These are phyloP conservation scores for Triplophysa bombifrons DNA, from an alignment of 2,797 vertebrate genomes.

Conservation along the genomic window DNA sequence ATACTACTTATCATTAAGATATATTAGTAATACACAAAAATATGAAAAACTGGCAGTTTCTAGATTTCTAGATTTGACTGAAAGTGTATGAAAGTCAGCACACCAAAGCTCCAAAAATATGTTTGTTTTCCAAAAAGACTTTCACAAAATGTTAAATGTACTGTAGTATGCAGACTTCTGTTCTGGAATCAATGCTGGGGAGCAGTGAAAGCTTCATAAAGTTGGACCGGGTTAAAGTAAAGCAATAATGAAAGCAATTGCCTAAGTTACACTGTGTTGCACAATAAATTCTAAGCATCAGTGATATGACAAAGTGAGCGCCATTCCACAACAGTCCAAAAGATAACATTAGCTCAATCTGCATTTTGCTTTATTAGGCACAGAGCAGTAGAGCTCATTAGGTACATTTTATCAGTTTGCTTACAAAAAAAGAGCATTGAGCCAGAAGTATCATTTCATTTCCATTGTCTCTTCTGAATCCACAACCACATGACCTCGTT, in stretches of 20 bases:
- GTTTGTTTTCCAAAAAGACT: too few species aligned
- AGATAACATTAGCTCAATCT: conserved; percentile 24
- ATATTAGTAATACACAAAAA: too few species aligned
- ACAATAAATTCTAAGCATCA: conserved; percentile 17
- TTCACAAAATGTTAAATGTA: too few species aligned
- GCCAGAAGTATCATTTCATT: neutral
- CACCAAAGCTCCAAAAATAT: too few species aligned
- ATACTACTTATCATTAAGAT: too few species aligned
- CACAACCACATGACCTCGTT: conserved; percentile 17
- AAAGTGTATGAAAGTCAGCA: too few species aligned
- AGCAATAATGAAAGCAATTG: conserved; percentile 16
- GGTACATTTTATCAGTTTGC: conserved; percentile 25
- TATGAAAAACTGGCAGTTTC: too few species aligned
- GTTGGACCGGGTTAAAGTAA: conserved; percentile 15
- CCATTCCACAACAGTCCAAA: conserved; percentile 16
- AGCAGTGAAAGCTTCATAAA: neutral
- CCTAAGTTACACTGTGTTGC: conserved; percentile 8
- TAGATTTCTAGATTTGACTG: too few species aligned
- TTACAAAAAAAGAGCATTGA: conserved; percentile 30
- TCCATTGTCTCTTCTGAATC: conserved; percentile 10
- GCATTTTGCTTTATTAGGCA: conserved; percentile 11
- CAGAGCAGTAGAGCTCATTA: conserved; percentile 27
- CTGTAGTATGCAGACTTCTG: neutral
- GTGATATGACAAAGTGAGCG: neutral
- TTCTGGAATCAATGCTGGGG: neutral